Base-by-base conservation (phyloP, 2,888 invertebrate genomes). In the Catonia carolina region DNA sequence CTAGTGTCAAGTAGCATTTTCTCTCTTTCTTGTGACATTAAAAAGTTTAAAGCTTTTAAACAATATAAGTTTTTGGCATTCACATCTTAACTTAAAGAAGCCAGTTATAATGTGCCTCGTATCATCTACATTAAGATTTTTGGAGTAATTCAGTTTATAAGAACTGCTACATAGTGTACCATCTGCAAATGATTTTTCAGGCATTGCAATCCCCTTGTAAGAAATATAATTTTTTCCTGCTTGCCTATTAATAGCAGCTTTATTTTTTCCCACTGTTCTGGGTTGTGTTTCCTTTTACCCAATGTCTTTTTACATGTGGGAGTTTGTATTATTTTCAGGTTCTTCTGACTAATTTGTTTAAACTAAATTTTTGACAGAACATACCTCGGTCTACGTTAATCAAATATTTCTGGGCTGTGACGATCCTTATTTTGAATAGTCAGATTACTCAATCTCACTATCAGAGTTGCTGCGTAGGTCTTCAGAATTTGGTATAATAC, bases 31-130 rank as follows among this genome's bases (percentile, higher is more conserved):
- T 18, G 20, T 15, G 10, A 55, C 48, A 42, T 33, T 22, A 20
- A 12, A 15, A 35, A 7, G 18, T 33, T 27, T 37, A 23, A 49
- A 49, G 17, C 36, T 23, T 15, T 48, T 55, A 22, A 55, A 55
- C 37, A 55, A 35, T 23, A 55, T 12, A 14, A 12, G 18, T 55
- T 55, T 55, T 55, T 48, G 12, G 23, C 35, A 23, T 55, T 55
- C 18, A 48, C 15, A 37, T 55, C 55, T n/a, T 15, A 55, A 20
- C 27, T 55, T 55, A 20, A 48, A 55, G 33, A 48, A 55, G 17
- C 15, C 17, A 23, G 48, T 22, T 14, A 49, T 15, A 20, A 55
- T 37, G 22, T 55, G 17, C 15, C 39, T 12, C 22, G 48, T 48
- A 36, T 55, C 35, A 17, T 55, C 39, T 10, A 20, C n/a, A 15